phyloP scores from a whole-genome alignment of 2,888 invertebrate genomes.

The Cantharis rustica region DNA sequence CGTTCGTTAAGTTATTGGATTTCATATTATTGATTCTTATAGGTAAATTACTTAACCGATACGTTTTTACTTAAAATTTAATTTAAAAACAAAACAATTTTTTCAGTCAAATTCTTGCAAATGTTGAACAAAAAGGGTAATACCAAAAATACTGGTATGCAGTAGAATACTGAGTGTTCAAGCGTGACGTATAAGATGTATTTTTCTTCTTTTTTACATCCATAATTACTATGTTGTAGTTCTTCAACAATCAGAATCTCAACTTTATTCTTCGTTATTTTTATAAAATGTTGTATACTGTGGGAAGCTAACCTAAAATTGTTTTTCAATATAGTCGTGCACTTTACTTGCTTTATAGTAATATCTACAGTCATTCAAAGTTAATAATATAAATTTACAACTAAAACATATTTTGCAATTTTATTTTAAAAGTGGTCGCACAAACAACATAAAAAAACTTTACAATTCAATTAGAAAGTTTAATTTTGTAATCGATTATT shows the following conservation, averaged over 20 bases:
- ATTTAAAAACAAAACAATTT: background rate
- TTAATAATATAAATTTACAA: background rate
- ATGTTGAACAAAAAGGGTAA: background rate
- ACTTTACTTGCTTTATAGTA: constrained; percentile 26
- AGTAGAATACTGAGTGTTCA: constrained; percentile 41
- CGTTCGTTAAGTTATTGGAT: background rate
- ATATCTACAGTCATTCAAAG: constrained; percentile 3
- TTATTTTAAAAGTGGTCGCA: background rate
- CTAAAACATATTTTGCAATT: background rate
- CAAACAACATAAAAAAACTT: background rate
- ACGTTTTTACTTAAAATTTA: background rate
- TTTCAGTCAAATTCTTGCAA: background rate
- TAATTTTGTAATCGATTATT: background rate
- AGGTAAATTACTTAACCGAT: background rate
- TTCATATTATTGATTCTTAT: background rate
- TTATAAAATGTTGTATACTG: constrained; percentile 10
- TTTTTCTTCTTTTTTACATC: constrained; percentile 27
- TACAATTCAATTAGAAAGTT: constrained; percentile 3
- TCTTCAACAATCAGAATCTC: constrained; percentile 19
- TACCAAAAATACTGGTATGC: constrained; percentile 34
- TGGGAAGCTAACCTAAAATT: constrained; percentile 39
- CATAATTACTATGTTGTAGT: constrained; percentile 30
- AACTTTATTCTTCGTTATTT: constrained; percentile 18
- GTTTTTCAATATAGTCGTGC: constrained; percentile 37
- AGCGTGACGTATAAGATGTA: constrained; percentile 37